Evolutionary conservation across 2,113 vertebrate genomes (phyloP), one percentile per base, ranked within the genome.

Genomic region (Thoracochromis brauschi): DNA sequence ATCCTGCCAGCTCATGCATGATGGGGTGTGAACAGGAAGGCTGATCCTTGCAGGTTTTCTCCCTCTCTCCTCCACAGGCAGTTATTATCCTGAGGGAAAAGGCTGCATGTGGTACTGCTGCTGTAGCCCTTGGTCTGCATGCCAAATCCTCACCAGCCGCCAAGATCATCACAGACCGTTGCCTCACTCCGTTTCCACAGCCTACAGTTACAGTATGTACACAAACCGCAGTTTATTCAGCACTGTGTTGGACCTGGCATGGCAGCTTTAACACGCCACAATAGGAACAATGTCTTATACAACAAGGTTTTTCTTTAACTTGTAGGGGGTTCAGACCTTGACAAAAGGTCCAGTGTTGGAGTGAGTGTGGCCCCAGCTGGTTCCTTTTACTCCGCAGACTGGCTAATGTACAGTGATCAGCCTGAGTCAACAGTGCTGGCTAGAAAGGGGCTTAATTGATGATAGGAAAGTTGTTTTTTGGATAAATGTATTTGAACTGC

Each of bases 281-380:
- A 95, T 93, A 94, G 92, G 94, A 95, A 95, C 95, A 94, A 94
- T 95, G 93, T 93, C 91, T 94, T 91, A 91, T 94, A 94, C 92
- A 93, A 91, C 86, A 91, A 78, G 88, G 79, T 92, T 93, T 95
- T 94, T 94, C 90, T 94, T 94, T 93, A 82, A 87, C 86, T 92
- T 89, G 83, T 88, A 81, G 87, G 92, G 94, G 87, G 91, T 83
- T 88, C 87, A 93, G 93, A 91, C 89, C 91, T 92, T 80, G 81
- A 96, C 95, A 96, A 96, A 96, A 95, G 95, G 91, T 88, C 90
- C 88, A 94, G 93, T 96, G 96, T 96, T 95, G 63, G 89, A 87
- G 82, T 29, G 65, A 92, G 91, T 91, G 91, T 91, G 90, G 91
- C 90, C 90, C 93, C 95, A 96, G 95, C 93, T 96, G 96, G 95